Percentiles rank a stretch among this genome's conserved stretches.
phyloP scores from a whole-genome alignment of 30 jellyfish, hydroid and myxozoan genomes.

The Cassiopea xamachana region DNA sequence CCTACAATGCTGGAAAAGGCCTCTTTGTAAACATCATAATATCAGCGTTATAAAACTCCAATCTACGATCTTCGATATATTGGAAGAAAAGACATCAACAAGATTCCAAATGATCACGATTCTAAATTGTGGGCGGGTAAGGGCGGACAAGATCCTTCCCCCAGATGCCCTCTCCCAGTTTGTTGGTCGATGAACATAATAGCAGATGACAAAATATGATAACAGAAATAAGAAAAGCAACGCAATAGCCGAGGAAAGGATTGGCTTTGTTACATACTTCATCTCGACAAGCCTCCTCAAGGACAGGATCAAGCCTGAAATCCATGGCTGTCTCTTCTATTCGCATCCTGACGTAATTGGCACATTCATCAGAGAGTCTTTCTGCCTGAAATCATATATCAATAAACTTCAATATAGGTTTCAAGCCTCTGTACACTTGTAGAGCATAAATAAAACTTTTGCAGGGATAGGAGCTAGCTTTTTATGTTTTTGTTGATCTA shows the following conservation, averaged over 20 bases:
- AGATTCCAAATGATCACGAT: no score
- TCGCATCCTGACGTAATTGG: slow-evolving; percentile 71
- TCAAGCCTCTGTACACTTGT: not conserved
- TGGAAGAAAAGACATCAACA: no score
- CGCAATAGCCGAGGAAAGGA: not conserved
- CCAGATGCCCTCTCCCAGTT: no score
- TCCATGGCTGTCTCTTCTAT: slow-evolving; percentile 91
- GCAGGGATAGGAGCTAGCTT: no score
- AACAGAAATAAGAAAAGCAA: not conserved
- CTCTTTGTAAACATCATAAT: no score
- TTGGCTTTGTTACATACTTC: slow-evolving; percentile 43
- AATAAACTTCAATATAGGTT: not conserved
- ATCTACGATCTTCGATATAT: no score
- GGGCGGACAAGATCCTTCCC: no score
- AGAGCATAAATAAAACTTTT: not conserved
- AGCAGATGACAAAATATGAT: not conserved
- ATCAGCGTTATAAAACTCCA: no score
- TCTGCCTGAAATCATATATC: slow-evolving; percentile 24
- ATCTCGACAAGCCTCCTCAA: slow-evolving; percentile 73
- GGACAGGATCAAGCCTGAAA: slow-evolving; percentile 79
- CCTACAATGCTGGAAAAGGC: no score
- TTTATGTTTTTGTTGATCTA: no score
- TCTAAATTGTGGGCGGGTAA: no score
- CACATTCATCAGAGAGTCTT: slow-evolving; percentile 76
- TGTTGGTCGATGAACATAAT: no score